Conservation (phyloP, 2,888 invertebrate genomes). For the Apotomis betuletana region DNA sequence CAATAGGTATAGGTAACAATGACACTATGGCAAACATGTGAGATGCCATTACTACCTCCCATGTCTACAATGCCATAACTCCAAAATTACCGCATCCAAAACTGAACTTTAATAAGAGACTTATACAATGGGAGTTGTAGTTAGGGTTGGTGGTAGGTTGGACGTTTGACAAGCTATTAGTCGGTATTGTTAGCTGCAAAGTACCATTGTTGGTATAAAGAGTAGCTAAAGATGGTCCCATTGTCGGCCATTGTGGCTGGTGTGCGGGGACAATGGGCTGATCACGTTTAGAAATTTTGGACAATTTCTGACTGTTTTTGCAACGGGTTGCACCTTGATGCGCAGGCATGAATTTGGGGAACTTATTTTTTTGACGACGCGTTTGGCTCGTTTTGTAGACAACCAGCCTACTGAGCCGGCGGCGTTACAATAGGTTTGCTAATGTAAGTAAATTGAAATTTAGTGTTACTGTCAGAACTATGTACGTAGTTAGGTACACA, state of each 20-base stretch:
- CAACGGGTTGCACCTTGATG: slow-evolving; percentile 82
- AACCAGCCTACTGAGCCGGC: too few species aligned
- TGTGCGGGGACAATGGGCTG: slow-evolving; percentile 76
- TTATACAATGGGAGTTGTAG: slow-evolving; percentile 28
- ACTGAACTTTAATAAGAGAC: not conserved
- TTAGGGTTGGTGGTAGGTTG: slow-evolving; percentile 42
- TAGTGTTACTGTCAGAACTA: too few species aligned
- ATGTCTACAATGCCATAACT: slow-evolving; percentile 50
- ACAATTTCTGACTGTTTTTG: slow-evolving; percentile 80
- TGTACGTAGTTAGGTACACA: too few species aligned
- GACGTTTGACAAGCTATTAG: slow-evolving; percentile 43
- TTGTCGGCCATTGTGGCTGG: slow-evolving; percentile 79
- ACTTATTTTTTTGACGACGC: not conserved
- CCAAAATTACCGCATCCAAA: slow-evolving; percentile 11
- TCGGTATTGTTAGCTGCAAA: slow-evolving; percentile 73
- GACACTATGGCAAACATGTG: slow-evolving; percentile 81
- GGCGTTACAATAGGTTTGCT: too few species aligned
- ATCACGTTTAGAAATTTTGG: slow-evolving; percentile 80
- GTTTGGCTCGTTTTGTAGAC: too few species aligned
- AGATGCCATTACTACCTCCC: slow-evolving; percentile 63
- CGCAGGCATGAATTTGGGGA: slow-evolving; percentile 58
- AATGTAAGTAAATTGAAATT: too few species aligned
- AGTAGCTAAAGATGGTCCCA: slow-evolving; percentile 80
- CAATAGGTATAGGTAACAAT: slow-evolving; percentile 82
- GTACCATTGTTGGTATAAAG: slow-evolving; percentile 78